Evolutionary conservation across 1,140 invertebrate genomes (phyloP).

Genomic region (Drosophila erecta): DNA sequence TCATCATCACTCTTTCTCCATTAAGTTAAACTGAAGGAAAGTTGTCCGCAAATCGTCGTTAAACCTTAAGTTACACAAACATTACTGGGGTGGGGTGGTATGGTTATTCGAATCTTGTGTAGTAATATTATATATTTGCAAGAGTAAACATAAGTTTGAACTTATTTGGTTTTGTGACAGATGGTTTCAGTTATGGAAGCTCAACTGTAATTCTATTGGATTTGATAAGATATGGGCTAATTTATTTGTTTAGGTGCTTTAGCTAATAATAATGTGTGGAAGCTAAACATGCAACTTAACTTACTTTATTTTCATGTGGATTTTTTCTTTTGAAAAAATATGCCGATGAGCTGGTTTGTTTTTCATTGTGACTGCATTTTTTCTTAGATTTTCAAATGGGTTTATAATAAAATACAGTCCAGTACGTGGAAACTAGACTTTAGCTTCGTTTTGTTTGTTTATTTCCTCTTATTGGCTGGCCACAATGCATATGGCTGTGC

Average conservation of each 20-base stretch:
- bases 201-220: not conserved
- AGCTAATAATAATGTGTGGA: too few relatives aligned
- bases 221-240: not conserved
- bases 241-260: not conserved
- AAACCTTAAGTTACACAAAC: not conserved
- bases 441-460: conserved; percentile 1
- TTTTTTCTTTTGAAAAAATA: too few relatives aligned
- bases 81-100: not conserved
- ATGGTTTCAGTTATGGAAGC: not conserved
- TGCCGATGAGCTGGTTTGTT: too few relatives aligned
- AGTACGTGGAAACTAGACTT: not conserved
- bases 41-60: not conserved
- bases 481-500: conserved; percentile 19
- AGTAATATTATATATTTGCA: not conserved
- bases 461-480: not conserved
- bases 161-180: not conserved
- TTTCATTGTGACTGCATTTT: too few relatives aligned
- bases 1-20: not conserved
- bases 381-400: not conserved
- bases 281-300: too few relatives aligned
- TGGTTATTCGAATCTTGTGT: not conserved
- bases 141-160: too few relatives aligned
- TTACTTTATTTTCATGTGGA: too few relatives aligned
- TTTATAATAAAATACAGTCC: not conserved
- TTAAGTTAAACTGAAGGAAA: not conserved